Evolutionary conservation across 2,113 vertebrate genomes (phyloP), one percentile per base, ranked within the genome.

Genomic region (Apodemus speciosus): DNA sequence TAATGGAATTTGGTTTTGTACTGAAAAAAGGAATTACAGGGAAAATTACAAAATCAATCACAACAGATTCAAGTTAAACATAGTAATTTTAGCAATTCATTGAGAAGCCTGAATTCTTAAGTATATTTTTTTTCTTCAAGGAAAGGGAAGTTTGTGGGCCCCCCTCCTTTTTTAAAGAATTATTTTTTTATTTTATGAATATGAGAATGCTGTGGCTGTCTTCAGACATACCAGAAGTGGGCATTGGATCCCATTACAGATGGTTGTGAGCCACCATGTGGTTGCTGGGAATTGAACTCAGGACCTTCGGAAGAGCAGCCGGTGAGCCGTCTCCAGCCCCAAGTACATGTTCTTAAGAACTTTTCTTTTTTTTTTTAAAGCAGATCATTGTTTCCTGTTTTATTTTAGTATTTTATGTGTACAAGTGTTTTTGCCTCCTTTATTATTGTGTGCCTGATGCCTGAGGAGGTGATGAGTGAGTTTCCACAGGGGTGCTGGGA

Each of bases 61-160:
- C 14, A 88, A 46, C 18, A 94, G 62, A 91, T n/a, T 85, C 21
- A 76, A 94, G 83, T 85, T 95, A 68, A 92, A 84, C 95, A 79
- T 89, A 81, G n/a, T 71, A 69, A 46, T 95, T 93, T 94, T 73
- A 56, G 40, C 40, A 64, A 13, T 30, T 84, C 30, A 21, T 21
- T 66, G 80, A 32, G 27, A 64, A 49, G 5, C 40, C 40, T 18
- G 64, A 32, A 30, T 66, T 66, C 64, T 35, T 66, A 66, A 35
- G 64, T 66, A 15, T 35, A 16, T 35, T 4, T 66, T 66, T 35
- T 15, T 66, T 66, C 30, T 66, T 66, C 30, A 66, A 32, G 30
- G 30, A 66, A 30, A 66, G 64, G 30, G 30, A 66, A 66, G 32
- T 66, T 66, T 66, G 32, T 66, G 25, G 60, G 58, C 23, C 9